Evolutionary conservation across 2,797 vertebrate species (phyloP), one percentile per base, ranked within the genome.

Genomic region (Onychomys torridus): DNA sequence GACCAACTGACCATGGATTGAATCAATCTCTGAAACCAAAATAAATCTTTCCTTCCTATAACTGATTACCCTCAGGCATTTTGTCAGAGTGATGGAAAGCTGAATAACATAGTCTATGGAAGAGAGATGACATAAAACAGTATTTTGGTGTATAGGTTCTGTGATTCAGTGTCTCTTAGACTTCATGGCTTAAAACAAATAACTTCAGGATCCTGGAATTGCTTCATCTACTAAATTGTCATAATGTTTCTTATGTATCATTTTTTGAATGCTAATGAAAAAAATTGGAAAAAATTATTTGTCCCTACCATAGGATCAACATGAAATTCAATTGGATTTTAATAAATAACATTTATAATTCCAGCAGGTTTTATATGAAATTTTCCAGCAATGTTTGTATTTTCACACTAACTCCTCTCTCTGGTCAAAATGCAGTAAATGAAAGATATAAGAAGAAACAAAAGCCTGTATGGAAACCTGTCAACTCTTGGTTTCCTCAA

Each of bases 301-400:
- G 2, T 6, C 17, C 43, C 9, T 25, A 40, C 9, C 65, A 90
- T 79, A 9, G 69, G 75, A 34, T 59, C 43, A 46, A 71, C 8
- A 86, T n/a, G 25, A 90, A 82, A 88, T 79, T 88, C 76, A 85
- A 83, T 13, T 49, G 3, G n/a, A 12, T 69, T 85, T 55, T 75
- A 95, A 84, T 73, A n/a, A 81, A 86, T 49, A 75, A 84, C 37
- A 25, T 93, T 32, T 91, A 17, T 76, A 90, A 89, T 73, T 93
- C 34, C 43, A 21, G 19, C 25, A 49, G 3, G 59, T 89, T 88
- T 40, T 40, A 40, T 4, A 71, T 12, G 27, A 78, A 77, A 11
- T 16, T 29, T 82, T 43, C 43, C 75, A 59, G n/a, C 13, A 25
- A 57, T 37, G 2, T 32, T 71, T 29, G 1, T 21, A 46, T 67